Evolutionary conservation across 2,797 vertebrate species (phyloP).

Genomic region (Garrulus glandarius): DNA sequence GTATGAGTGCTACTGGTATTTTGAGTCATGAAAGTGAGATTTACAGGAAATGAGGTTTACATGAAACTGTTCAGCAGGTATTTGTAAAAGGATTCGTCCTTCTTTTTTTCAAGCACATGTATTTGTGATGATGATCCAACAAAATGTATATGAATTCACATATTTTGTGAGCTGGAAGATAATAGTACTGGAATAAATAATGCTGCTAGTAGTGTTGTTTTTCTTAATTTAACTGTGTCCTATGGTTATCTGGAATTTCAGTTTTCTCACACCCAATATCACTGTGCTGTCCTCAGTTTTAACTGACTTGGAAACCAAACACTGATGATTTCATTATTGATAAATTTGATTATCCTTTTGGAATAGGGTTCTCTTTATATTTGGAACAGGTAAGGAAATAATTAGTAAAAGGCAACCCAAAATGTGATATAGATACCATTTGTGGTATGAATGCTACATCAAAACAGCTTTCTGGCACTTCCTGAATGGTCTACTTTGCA

Average conservation of each 20-base stretch:
- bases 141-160: neutral
- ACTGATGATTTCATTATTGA: neutral
- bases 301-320: neutral
- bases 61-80: neutral
- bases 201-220: neutral
- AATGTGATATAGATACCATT: neutral
- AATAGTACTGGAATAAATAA: neutral
- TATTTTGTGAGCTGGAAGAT: neutral
- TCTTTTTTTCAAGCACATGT: neutral
- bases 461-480: neutral
- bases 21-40: neutral
- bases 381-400: neutral
- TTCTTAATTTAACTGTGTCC: neutral
- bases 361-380: neutral
- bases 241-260: neutral
- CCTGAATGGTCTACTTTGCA: neutral
- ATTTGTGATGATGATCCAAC: neutral
- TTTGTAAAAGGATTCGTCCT: neutral
- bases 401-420: neutral
- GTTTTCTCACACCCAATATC: neutral
- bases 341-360: neutral
- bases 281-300: neutral
- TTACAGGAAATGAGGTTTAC: neutral
- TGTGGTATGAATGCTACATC: neutral
- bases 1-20: neutral